Base-by-base conservation (phyloP, 2,888 invertebrate genomes). In the Hanleya hanleyi region DNA sequence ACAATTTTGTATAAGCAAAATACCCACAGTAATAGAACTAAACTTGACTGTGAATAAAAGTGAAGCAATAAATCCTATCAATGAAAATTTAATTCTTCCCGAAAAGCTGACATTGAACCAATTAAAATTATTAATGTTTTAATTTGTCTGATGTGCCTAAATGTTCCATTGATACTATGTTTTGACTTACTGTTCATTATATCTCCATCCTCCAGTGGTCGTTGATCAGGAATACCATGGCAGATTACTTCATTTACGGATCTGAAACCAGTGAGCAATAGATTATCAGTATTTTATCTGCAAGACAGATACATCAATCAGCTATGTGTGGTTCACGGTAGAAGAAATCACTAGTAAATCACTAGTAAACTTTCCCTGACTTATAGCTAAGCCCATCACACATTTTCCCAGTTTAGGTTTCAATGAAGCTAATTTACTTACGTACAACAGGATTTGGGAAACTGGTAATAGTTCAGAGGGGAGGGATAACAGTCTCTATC, bases 361-460 rank as follows among this genome's bases (percentile, higher is more conserved):
- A 41, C 12, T 67, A n/a, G n/a, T n/a, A n/a, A n/a, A 32, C 37
- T 35, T 36, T 12, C 22, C 35, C 38, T 22, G 37, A 15, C 37
- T 36, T 36, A 65, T 61, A 18, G 32, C 26, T 32, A 38, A 49
- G 29, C 1, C 41, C 57, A 38, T 22, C n/a, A 47, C 49, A 32
- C n/a, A n/a, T 26, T 70, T 22, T 33, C n/a, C n/a, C n/a, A n/a
- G n/a, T n/a, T n/a, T n/a, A n/a, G n/a, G n/a, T n/a, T n/a, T n/a
- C n/a, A n/a, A n/a, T n/a, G n/a, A n/a, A n/a, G n/a, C n/a, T n/a
- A n/a, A n/a, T n/a, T 22, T 65, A 90, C 91, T 87, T 87, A 92
- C 87, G 99, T 99, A 90, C 99, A 99, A 91, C 98, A 99, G 57
- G 98, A 98, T 86, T 97, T 97, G 0, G 99, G 99, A 90, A 99